Conservation (phyloP, 1,140 invertebrate species). For the Elymnias hypermnestra region DNA sequence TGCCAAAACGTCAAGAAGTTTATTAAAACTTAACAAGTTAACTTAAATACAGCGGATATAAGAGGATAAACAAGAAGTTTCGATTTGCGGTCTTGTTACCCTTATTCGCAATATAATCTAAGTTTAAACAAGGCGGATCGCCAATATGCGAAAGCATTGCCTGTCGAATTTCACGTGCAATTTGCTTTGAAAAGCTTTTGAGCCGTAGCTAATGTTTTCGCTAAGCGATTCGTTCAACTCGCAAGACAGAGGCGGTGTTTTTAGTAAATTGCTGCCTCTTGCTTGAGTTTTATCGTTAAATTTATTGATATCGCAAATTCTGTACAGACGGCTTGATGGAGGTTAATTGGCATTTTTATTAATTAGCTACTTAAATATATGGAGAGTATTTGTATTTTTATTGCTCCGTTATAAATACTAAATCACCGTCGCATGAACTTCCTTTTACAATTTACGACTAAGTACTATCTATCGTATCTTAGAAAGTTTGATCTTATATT, state of each 20-base stretch:
- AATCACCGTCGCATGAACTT: no score
- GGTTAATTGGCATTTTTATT: constrained; percentile 1
- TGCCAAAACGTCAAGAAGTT: no score
- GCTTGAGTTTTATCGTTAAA: constrained; percentile 9
- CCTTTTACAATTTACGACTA: no score
- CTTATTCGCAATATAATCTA: constrained; percentile 24
- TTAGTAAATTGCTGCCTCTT: constrained; percentile 37
- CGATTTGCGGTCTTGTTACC: constrained; percentile 13
- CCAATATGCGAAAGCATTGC: constrained; percentile 34
- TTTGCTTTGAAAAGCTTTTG: constrained; percentile 64
- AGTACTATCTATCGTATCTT: no score
- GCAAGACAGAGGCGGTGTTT: constrained; percentile 49
- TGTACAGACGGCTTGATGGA: not conserved
- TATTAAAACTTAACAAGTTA: no score
- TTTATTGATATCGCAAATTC: not conserved
- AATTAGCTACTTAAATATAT: not conserved
- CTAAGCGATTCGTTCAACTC: constrained; percentile 65
- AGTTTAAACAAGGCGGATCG: constrained; percentile 29
- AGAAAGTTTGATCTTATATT: no score
- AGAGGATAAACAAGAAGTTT: constrained; percentile 6
- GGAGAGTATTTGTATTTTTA: not conserved
- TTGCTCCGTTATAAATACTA: no score
- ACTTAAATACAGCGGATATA: not conserved
- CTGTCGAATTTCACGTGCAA: constrained; percentile 66
- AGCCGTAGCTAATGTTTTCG: constrained; percentile 66